Conservation (phyloP, 2,888 invertebrate species). For the Eupithecia subumbrata region DNA sequence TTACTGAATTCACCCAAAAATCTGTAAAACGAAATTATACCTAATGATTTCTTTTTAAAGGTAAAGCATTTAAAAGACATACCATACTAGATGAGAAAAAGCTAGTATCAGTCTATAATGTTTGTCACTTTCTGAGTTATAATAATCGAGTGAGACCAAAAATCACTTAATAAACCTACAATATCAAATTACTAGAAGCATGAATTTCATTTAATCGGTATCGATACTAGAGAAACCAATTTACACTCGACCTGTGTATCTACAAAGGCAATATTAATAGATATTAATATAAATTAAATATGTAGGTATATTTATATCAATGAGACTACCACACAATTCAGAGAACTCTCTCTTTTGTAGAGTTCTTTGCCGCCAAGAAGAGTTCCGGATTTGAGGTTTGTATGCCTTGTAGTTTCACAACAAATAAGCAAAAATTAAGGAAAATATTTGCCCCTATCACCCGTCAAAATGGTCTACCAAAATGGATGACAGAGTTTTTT, state of each 20-base stretch:
- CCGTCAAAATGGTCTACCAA: no score
- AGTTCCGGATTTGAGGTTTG: neutral
- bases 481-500: no score
- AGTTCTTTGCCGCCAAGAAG: neutral
- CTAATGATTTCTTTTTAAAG: no score
- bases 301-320: neutral
- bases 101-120: neutral
- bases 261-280: neutral
- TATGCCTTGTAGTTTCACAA: no score
- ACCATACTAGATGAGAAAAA: no score
- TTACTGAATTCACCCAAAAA: neutral
- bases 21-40: neutral
- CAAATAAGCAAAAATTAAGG: neutral
- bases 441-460: neutral
- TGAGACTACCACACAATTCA: neutral
- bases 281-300: neutral
- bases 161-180: neutral
- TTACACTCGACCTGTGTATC: neutral
- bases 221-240: neutral
- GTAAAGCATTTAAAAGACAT: no score
- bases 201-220: neutral
- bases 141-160: neutral
- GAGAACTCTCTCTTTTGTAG: neutral
- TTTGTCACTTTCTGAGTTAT: neutral
- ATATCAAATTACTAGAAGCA: neutral